These are phyloP conservation scores for Argynnis bischoffii DNA, from an alignment of 2,888 invertebrate genomes.

Conservation along the genomic window DNA sequence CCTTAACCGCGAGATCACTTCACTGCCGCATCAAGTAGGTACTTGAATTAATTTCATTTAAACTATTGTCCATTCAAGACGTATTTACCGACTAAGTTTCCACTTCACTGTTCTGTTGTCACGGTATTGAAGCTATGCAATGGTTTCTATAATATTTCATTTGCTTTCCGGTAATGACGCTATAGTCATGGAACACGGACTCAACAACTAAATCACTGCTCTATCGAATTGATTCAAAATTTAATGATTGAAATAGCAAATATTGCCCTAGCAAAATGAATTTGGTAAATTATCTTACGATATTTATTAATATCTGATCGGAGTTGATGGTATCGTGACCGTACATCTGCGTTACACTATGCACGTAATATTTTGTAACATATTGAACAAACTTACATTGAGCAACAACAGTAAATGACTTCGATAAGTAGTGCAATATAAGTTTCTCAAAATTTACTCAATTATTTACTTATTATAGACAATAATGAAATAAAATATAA, in stretches of 20 bases:
- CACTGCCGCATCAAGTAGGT: conserved; percentile 15
- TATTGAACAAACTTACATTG: neutral
- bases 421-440: too few relatives aligned
- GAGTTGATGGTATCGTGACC: neutral
- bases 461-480: too few relatives aligned
- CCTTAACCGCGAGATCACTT: conserved; percentile 20
- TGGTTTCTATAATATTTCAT: conserved; percentile 37
- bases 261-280: conserved; percentile 1
- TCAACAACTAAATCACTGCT: conserved; percentile 34
- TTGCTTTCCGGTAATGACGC: conserved; percentile 25
- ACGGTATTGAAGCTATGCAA: conserved; percentile 41
- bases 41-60: conserved; percentile 28
- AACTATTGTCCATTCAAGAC: conserved; percentile 32
- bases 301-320: neutral
- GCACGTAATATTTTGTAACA: conserved; percentile 3
- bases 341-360: neutral
- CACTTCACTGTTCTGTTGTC: conserved; percentile 23
- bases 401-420: too few relatives aligned
- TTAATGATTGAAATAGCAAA: conserved; percentile 7
- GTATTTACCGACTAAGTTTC: conserved; percentile 32
- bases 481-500: too few relatives aligned
- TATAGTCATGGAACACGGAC: conserved; percentile 30
- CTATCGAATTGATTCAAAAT: conserved; percentile 36
- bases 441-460: too few relatives aligned
- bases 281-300: neutral